Base-by-base conservation (phyloP, 2,888 invertebrate species). In the Callimorpha dominula region DNA sequence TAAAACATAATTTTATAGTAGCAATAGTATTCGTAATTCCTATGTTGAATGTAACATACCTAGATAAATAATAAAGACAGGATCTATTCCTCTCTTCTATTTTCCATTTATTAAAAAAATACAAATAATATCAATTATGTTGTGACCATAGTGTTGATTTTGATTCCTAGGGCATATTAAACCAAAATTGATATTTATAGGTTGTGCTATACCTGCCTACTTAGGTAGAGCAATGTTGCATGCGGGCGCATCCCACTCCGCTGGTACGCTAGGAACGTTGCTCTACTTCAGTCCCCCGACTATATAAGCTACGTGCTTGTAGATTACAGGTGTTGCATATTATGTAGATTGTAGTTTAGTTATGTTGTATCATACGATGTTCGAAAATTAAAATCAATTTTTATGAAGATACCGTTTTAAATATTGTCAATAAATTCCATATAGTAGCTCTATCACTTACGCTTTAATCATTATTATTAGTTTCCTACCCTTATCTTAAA, bases 261-360 rank as follows among this genome's bases (percentile, higher is more conserved):
- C 75, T 80, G 78, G 68, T 66, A 82, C 85, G 89, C 82, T 85
- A 76, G 79, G 87, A 86, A 89, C 75, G 90, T 86, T 77, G 88
- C 93, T 93, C 92, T 90, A 92, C 92, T 87, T 89, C 73, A 79
- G 72, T 50, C 54, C 0, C 20, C 57, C 11, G 14, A 69, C 20
- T 67, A 70, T 57, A 54, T 54, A 52, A 60, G 20, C 31, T 49
- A 66, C 17, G 40, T 60, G 60, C 1, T 54, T 71, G 43, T 52
- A 65, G 1, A 9, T 57, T 54, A 49, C 60, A 60, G 60, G 60
- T 40, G 31, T 40, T 40, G 43, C 40, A 50, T 65, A 9, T 20
- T 20, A 31, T 15, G 14, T 49, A 15, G 31, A 15, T 65, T 17
- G 6, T 50, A 20, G 17, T 50, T 40, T 17, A 17, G 9, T 40